Conservation (phyloP, 37 sponge, comb jelly and placozoan genomes). For the Beroe ovata region DNA sequence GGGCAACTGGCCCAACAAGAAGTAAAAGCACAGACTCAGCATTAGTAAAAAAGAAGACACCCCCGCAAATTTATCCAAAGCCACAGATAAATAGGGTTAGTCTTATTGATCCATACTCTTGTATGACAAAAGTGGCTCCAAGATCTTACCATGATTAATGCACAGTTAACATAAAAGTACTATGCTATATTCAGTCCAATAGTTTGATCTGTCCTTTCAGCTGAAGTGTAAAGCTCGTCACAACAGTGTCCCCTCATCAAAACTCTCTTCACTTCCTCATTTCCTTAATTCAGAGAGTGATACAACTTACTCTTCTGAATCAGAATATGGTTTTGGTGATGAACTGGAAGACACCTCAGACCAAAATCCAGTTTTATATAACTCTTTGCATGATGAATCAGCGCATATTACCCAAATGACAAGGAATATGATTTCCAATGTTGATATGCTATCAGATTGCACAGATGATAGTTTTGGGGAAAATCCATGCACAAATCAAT, state of each 20-base stretch:
- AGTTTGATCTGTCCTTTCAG: neutral
- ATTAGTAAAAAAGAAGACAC: neutral
- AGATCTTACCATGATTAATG: too few species aligned
- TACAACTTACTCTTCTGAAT: neutral
- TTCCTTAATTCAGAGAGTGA: neutral
- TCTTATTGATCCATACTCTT: too few species aligned
- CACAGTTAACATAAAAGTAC: too few species aligned
- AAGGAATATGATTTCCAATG: neutral
- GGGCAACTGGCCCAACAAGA: neutral
- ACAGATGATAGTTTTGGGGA: too few species aligned
- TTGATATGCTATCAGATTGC: neutral
- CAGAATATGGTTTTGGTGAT: neutral
- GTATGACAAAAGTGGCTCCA: too few species aligned
- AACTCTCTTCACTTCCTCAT: neutral
- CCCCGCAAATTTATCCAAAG: neutral
- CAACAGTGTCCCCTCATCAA: neutral
- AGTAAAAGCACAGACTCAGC: neutral
- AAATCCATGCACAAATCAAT: too few species aligned
- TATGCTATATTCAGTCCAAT: too few species aligned
- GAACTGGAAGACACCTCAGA: too few species aligned
- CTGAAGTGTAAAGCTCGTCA: neutral
- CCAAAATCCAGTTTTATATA: neutral
- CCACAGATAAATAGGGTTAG: neutral
- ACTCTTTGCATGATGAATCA: neutral
- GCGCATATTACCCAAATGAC: neutral